Base-by-base conservation (phyloP, 2,113 vertebrate genomes). In the Bagarius yarrelli region DNA sequence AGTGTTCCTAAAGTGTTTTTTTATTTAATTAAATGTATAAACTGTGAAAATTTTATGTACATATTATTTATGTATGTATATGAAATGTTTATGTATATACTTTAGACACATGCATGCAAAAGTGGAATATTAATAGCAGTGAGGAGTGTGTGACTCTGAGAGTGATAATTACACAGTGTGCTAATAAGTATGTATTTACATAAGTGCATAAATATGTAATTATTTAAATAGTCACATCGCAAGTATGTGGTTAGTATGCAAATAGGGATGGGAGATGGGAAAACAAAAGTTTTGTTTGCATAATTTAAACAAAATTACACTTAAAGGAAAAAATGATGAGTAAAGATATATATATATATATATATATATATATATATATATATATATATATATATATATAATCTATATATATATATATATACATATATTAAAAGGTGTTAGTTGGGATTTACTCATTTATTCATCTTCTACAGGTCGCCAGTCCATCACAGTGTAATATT, bases 111-210 rank as follows among this genome's bases (percentile, higher is more conserved):
- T 27, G 32, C 66, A 57, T 25, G 32, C 71, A 81, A 23, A 81
- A 81, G 78, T 81, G 80, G 53, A 66, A 80, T 81, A 78, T 74
- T 85, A 81, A 67, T 85, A 75, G 52, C 67, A 80, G 74, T 67
- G 72, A 93, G 93, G 87, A 93, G 64, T 66, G 77, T 63, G 34
- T 34, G 30, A 59, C 59, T 85, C 55, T 67, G 32, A 81, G 75
- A 79, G 55, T 57, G 56, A 56, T 83, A 85, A 85, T 85, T 85
- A 83, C 50, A 85, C 77, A 80, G 56, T 27, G 55, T 18, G 72
- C 34, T 83, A 83, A 85, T 83, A 85, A 85, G 77, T 77, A 76
- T 71, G 72, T 77, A 77, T 85, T 82, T 83, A 81, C 77, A 83
- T 83, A 85, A 85, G 79, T 79, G 44, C 81, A 80, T 70, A 75